Percentiles rank a stretch among this genome's conserved stretches.
These are phyloP conservation scores for Orthonevra nobilis DNA, from an alignment of 2,888 invertebrate species.

Conservation along the genomic window DNA sequence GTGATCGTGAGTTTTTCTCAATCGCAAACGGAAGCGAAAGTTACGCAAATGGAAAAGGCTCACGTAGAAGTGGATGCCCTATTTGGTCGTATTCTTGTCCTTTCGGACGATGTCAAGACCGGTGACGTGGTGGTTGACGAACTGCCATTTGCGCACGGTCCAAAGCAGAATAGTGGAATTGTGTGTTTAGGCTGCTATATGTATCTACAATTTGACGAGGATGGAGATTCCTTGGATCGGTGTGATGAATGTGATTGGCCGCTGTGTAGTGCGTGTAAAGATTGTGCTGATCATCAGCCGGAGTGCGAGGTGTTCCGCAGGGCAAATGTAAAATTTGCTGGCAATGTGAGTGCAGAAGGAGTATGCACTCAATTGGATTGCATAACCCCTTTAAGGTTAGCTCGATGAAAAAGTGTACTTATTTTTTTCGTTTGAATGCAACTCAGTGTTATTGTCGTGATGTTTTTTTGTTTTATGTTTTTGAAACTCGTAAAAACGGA, in stretches of 20 bases:
- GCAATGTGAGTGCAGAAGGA: constrained; percentile 82
- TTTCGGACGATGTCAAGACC: constrained; percentile 84
- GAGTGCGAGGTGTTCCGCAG: constrained; percentile 86
- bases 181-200: constrained; percentile 89
- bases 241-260: constrained; percentile 89
- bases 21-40: no score
- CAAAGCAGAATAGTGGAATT: constrained; percentile 87
- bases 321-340: constrained; percentile 83
- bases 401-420: constrained; percentile 41
- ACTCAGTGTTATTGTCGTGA: not conserved
- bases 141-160: constrained; percentile 87
- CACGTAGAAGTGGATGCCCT: constrained; percentile 81
- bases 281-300: constrained; percentile 82
- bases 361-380: constrained; percentile 88
- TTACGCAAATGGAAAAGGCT: constrained; percentile 76
- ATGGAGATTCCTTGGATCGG: constrained; percentile 78
- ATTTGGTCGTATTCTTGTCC: constrained; percentile 87
- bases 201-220: constrained; percentile 79
- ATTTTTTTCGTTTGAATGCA: constrained; percentile 1
- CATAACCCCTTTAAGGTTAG: constrained; percentile 88
- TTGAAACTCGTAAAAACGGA: no score
- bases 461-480: not conserved
- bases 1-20: constrained; percentile 31
- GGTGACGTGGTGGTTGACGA: constrained; percentile 88
- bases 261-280: constrained; percentile 81